Evolutionary conservation across 2,888 invertebrate species (phyloP), one percentile per base, ranked within the genome.

Genomic region (Pammene fasciana): DNA sequence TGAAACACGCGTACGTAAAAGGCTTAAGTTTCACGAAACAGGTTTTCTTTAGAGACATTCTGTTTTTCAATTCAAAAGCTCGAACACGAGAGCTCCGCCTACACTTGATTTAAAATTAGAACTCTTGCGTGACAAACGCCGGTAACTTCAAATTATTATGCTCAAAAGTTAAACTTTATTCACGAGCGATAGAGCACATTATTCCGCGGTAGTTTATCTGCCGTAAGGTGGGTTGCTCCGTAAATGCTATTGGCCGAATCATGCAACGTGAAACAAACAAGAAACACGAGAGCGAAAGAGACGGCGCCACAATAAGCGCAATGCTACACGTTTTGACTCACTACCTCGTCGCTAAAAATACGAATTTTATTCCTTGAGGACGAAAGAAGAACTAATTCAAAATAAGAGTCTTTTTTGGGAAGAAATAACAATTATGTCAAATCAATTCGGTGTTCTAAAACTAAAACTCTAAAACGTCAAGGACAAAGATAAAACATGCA

Each of bases 61-160:
- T 89, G 90, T 90, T 89, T 90, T 90, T 90, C 89, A 90, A 89
- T 91, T 87, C 85, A 87, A 88, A 89, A 90, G 88, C 89, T 88
- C 86, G 83, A 79, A 86, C 87, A 85, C 80, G 80, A 88, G 87
- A 87, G 89, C 92, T 90, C 92, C 92, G 92, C 92, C 92, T 92
- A 92, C 92, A 90, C 92, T 91, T 89, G 90, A 89, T 92, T 92
- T 92, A 91, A 92, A 92, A 92, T 92, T 92, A 91, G 92, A 92
- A 92, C 90, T 89, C 90, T 90, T 88, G 90, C 90, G 85, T 92
- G 91, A 92, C 91, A 91, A 91, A 92, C 90, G 92, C 90, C 90
- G 90, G 89, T 87, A 90, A 88, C 89, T 87, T 86, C 80, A 82
- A 87, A 87, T 90, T 89, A 88, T 70, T 86, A 91, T 87, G 85